A percentile compares a stretch with the other conserved stretches of the same genome.
Conservation (phyloP, 1,140 invertebrate species). For the Neomicropteryx cornuta region DNA sequence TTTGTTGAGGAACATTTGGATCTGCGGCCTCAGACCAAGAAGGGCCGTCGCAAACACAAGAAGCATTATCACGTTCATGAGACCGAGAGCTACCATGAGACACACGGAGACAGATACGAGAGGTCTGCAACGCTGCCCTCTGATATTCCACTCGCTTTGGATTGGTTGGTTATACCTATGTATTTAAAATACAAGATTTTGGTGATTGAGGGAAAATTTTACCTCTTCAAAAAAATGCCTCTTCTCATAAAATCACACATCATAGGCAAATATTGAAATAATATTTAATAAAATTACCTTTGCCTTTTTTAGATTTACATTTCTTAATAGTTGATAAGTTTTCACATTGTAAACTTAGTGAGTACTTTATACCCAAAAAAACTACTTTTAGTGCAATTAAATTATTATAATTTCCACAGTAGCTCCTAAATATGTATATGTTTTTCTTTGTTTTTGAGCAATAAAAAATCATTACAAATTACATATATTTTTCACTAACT, state of each 20-base stretch:
- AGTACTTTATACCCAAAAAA: too few species aligned
- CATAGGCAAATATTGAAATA: too few species aligned
- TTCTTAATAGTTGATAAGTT: too few species aligned
- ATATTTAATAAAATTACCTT: too few species aligned
- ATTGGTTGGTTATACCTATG: constrained; percentile 11
- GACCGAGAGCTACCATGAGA: constrained; percentile 13
- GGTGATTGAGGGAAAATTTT: constrained; percentile 16
- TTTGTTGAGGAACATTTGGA: constrained; percentile 45
- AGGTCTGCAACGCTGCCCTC: constrained; percentile 3
- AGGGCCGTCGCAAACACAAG: constrained; percentile 2
- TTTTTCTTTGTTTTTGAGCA: too few species aligned
- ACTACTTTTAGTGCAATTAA: too few species aligned
- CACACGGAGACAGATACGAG: constrained; percentile 13
- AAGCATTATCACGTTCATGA: constrained; percentile 20
- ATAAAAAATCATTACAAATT: constrained; percentile 15
- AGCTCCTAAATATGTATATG: too few species aligned
- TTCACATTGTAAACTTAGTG: too few species aligned
- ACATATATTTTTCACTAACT: constrained; percentile 4
- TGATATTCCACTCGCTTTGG: constrained; percentile 8
- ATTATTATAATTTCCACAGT: too few species aligned
- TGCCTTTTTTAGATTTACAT: too few species aligned
- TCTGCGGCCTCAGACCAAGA: constrained; percentile 2
- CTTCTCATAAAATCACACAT: too few species aligned
- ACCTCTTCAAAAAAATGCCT: too few species aligned
- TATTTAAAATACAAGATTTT: constrained; percentile 15